Conservation (phyloP, 2,888 invertebrate species). For the Pantelozetes paolii region DNA sequence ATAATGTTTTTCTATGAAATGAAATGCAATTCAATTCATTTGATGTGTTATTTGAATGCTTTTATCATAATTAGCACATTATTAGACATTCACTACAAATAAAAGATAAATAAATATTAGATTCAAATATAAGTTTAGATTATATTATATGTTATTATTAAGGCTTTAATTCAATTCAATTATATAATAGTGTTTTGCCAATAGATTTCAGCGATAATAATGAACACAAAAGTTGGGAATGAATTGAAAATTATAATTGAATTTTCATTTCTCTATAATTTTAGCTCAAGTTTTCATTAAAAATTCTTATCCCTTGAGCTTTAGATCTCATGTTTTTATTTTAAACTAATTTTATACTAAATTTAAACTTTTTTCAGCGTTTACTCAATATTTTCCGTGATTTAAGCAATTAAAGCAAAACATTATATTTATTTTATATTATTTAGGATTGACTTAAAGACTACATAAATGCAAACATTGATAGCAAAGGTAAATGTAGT, state of each 20-base stretch:
- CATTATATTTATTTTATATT: too few species aligned
- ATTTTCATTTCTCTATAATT: background rate
- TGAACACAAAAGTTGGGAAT: too few species aligned
- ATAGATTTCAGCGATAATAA: too few species aligned
- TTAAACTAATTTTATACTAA: background rate
- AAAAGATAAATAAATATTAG: background rate
- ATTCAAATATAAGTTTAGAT: background rate
- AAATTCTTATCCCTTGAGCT: background rate
- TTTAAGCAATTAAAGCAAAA: constrained; percentile 12
- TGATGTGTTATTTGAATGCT: constrained; percentile 6
- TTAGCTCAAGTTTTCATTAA: background rate
- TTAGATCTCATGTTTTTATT: background rate
- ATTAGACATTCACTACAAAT: background rate
- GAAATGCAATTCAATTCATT: background rate
- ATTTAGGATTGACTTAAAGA: too few species aligned
- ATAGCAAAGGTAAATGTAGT: background rate
- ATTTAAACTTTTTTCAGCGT: background rate
- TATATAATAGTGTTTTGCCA: background rate
- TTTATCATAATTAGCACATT: constrained; percentile 20
- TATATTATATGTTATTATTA: background rate
- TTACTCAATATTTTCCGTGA: background rate
- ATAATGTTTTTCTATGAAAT: too few species aligned
- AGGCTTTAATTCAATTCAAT: background rate
- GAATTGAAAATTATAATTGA: background rate
- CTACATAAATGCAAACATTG: background rate